phyloP scores from a whole-genome alignment of 2,797 vertebrate genomes.

The Sternotherus odoratus region DNA sequence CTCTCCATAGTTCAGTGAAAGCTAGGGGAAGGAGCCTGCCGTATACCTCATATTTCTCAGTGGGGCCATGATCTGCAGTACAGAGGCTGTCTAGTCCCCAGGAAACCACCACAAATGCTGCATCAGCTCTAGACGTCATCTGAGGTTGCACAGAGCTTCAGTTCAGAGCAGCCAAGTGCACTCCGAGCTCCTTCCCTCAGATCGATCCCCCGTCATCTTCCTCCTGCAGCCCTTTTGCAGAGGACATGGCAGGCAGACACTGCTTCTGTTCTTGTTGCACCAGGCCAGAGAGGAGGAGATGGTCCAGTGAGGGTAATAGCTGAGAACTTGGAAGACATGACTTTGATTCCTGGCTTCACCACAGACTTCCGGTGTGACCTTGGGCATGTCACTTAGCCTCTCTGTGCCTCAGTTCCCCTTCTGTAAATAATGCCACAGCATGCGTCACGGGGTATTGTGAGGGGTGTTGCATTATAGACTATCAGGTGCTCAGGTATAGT shows the following conservation, averaged over 20 bases:
- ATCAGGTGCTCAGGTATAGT: neutral
- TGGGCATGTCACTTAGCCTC: neutral
- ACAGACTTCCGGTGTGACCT: neutral
- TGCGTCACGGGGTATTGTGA: neutral
- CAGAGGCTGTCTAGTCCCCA: neutral
- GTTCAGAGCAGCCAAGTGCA: neutral
- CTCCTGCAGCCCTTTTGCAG: neutral
- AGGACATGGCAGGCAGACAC: neutral
- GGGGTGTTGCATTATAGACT: neutral
- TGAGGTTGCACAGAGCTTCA: neutral
- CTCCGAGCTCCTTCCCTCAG: neutral
- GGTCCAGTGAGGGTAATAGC: neutral
- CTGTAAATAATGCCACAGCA: neutral
- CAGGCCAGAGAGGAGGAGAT: neutral
- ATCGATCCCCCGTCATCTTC: neutral
- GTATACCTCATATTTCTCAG: neutral
- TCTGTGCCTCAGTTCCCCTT: neutral
- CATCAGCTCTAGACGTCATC: neutral
- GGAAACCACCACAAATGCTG: neutral
- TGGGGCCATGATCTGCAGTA: neutral
- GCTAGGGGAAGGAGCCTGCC: slow-evolving; percentile 6
- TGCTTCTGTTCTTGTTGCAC: neutral
- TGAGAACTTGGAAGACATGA: neutral
- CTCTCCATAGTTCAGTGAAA: slow-evolving; percentile 64
- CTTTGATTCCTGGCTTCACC: neutral